Conservation (phyloP, 1,140 invertebrate species). For the Rhagoletis zephyria region DNA sequence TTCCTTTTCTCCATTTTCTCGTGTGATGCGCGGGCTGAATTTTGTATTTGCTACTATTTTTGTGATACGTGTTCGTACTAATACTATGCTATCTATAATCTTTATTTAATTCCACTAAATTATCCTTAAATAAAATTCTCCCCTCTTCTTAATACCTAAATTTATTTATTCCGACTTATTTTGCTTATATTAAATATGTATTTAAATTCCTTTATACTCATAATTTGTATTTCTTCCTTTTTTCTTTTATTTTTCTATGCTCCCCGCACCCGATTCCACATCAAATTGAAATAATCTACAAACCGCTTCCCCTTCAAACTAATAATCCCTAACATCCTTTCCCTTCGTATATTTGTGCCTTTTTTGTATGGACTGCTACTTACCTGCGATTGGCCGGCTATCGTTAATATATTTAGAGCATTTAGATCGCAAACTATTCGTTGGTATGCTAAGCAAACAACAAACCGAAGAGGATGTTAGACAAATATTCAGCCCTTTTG, state of each 20-base stretch:
- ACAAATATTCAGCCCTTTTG: conserved; percentile 95
- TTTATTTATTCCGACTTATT: not conserved
- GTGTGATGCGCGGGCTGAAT: conserved; percentile 54
- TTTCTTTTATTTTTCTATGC: conserved; percentile 20
- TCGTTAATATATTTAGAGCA: conserved; percentile 64
- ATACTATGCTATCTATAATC: not conserved
- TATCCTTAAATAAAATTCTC: not conserved
- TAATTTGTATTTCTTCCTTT: conserved; percentile 34
- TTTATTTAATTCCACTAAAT: not conserved
- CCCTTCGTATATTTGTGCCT: conserved; percentile 66
- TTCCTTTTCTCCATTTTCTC: not conserved
- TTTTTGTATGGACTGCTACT: conserved; percentile 62
- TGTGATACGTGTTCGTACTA: not conserved
- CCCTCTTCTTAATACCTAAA: not conserved
- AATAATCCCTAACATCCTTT: not conserved
- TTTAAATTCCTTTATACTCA: not conserved
- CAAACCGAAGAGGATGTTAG: conserved; percentile 98
- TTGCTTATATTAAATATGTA: conserved; percentile 6
- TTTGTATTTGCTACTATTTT: conserved; percentile 44
- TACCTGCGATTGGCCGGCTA: conserved; percentile 38
- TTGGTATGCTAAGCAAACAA: conserved; percentile 99
- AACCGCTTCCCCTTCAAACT: not conserved
- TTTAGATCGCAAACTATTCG: conserved; percentile 97
- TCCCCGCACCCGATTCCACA: too few relatives aligned
- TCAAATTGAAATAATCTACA: not conserved